Evolutionary conservation across 1,140 invertebrate genomes (phyloP), one percentile per base, ranked within the genome.

Genomic region (Aphelinus atriplicis): DNA sequence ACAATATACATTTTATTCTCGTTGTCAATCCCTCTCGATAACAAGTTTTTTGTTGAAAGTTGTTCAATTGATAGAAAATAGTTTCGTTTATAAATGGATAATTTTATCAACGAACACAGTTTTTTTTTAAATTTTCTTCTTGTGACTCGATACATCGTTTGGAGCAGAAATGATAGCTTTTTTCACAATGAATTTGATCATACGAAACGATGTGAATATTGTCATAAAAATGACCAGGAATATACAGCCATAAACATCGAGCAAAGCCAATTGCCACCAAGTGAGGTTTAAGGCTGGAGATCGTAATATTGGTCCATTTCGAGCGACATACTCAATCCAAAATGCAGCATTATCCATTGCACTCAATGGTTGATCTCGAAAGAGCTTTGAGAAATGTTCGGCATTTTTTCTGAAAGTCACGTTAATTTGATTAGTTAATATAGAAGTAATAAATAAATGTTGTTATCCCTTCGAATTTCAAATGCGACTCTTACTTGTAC

Each of bases 311-410:
- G 87, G 89, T 1, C 86, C 85, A 70, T 89, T 85, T 26, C 87
- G 82, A 10, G 88, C 84, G 6, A 88, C 85, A 64, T 89, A 90
- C 80, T 91, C 89, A 0, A 89, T 86, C 90, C 90, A 91, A 80
- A 84, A 91, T 48, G 87, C 84, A 5, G 89, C 90, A 7, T 79
- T 88, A 46, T 91, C 88, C 77, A 90, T 81, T 0, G 90, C 80
- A 47, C 83, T 85, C 45, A 84, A 75, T 0, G 89, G 89, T 9
- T 88, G 82, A 80, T 91, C 90, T 45, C 81, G 51, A 62, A 82
- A 84, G 63, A 73, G 64, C 57, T 65, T 66, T 48, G 78, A 76
- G 57, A 74, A 57, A 50, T 77, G 45, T 71, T 75, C 77, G 26
- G 75, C 67, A 73, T 61, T 73, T 56, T 77, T 61, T 51, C 78